Evolutionary conservation across 2,888 invertebrate genomes (phyloP).

Genomic region (Eucriotettix oculatus): DNA sequence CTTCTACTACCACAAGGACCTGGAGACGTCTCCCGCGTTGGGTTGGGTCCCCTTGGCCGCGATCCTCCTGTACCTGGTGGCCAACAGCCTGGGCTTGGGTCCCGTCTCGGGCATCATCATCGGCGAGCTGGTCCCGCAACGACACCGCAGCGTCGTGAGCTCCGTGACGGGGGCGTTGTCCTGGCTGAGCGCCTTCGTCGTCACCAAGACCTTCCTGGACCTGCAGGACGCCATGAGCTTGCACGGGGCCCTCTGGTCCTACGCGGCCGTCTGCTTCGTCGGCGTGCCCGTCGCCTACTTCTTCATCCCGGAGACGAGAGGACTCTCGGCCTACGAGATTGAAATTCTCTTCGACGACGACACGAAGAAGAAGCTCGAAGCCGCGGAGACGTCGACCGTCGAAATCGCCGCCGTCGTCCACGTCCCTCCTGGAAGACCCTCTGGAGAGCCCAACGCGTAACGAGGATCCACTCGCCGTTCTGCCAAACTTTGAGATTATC

Average conservation of each 20-base stretch:
- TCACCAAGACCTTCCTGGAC: conserved; percentile 21
- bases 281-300: conserved; percentile 25
- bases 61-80: conserved; percentile 20
- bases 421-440: too few species aligned
- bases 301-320: conserved; percentile 32
- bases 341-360: conserved; percentile 11
- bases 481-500: too few species aligned
- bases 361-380: neutral
- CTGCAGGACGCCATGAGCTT: conserved; percentile 13
- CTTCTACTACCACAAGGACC: conserved; percentile 15
- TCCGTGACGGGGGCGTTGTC: conserved; percentile 26
- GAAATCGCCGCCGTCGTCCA: too few species aligned
- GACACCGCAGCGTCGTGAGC: conserved; percentile 24
- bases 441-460: too few species aligned
- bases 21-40: conserved; percentile 5
- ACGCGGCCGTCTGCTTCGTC: conserved; percentile 23
- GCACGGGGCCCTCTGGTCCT: conserved; percentile 23
- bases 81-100: conserved; percentile 23
- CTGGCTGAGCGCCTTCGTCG: conserved; percentile 23
- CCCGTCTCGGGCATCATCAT: conserved; percentile 25
- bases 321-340: conserved; percentile 17
- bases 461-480: too few species aligned
- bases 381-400: neutral
- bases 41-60: conserved; percentile 23
- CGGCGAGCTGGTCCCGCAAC: conserved; percentile 24